phyloP scores from a whole-genome alignment of 2,888 invertebrate genomes.

The Eretmocerus hayati region DNA sequence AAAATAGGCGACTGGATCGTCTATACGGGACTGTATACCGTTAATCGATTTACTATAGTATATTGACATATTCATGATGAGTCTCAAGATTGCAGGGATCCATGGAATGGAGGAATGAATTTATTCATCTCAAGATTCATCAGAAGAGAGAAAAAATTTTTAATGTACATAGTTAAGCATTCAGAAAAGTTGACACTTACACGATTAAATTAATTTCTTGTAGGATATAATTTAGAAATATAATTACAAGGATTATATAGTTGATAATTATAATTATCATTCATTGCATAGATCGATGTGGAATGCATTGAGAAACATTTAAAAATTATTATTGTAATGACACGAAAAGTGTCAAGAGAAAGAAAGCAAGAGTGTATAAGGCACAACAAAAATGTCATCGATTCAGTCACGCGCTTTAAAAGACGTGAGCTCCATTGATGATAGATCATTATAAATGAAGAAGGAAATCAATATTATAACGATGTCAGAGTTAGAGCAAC shows the following conservation, averaged over 20 bases:
- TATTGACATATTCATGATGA: too few relatives aligned
- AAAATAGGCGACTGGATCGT: conserved; percentile 11
- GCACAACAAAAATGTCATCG: conserved; percentile 4
- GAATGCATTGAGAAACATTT: conserved; percentile 19
- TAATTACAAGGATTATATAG: conserved; percentile 15
- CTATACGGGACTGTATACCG: too few relatives aligned
- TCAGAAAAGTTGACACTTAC: conserved; percentile 25
- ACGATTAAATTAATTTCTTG: conserved; percentile 43
- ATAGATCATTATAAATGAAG: too few relatives aligned
- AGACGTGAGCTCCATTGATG: too few relatives aligned
- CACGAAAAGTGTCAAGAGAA: too few relatives aligned
- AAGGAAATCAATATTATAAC: too few relatives aligned
- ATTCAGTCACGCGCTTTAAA: conserved; percentile 11
- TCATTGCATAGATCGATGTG: conserved; percentile 24
- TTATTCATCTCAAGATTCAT: conserved; percentile 16
- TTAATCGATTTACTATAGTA: too few relatives aligned
- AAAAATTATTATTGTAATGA: conserved; percentile 17
- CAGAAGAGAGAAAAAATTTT: conserved; percentile 13
- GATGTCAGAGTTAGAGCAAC: too few relatives aligned
- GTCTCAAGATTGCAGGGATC: too few relatives aligned
- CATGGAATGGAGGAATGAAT: too few relatives aligned
- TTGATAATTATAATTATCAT: conserved; percentile 13
- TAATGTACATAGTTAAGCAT: conserved; percentile 42
- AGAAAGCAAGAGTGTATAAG: conserved; percentile 8
- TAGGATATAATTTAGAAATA: conserved; percentile 35